Conservation (phyloP, 2,113 vertebrate species). For the Ophthalmolycus amberensis region DNA sequence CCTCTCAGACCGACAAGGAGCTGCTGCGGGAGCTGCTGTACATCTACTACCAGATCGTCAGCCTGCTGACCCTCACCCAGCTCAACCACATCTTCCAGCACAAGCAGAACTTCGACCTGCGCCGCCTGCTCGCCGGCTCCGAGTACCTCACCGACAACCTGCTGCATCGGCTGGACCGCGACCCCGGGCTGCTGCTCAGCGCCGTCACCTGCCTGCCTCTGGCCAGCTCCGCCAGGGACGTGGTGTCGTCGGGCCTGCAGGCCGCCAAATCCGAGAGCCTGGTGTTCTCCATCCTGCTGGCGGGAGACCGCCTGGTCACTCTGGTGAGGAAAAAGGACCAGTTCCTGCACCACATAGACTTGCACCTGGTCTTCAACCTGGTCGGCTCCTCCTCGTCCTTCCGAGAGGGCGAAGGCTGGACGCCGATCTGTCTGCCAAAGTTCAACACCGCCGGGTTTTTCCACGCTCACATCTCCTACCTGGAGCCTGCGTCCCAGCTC, state of each 20-base stretch:
- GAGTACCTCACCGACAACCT: slow-evolving; percentile 96
- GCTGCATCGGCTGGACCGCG: slow-evolving; percentile 90
- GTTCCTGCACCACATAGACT: slow-evolving; percentile 95
- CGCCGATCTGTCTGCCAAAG: slow-evolving; percentile 96
- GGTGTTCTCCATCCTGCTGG: slow-evolving; percentile 96
- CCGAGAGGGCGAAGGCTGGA: slow-evolving; percentile 97
- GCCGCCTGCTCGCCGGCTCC: slow-evolving; percentile 92
- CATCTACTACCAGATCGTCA: slow-evolving; percentile 98
- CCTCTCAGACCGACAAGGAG: slow-evolving; percentile 92
- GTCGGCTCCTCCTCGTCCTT: slow-evolving; percentile 95
- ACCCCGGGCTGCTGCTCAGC: slow-evolving; percentile 94
- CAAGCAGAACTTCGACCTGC: slow-evolving; percentile 97
- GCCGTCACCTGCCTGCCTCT: slow-evolving; percentile 94
- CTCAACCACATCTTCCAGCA: slow-evolving; percentile 96
- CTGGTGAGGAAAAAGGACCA: slow-evolving; percentile 96
- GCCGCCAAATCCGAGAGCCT: slow-evolving; percentile 92
- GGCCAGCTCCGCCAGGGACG: slow-evolving; percentile 84
- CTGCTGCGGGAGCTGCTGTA: slow-evolving; percentile 95
- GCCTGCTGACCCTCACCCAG: slow-evolving; percentile 94
- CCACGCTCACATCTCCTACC: slow-evolving; percentile 96
- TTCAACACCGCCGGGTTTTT: slow-evolving; percentile 96
- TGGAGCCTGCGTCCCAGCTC: slow-evolving; percentile 90
- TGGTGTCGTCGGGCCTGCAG: slow-evolving; percentile 91
- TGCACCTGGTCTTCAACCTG: slow-evolving; percentile 97
- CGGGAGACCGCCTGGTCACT: slow-evolving; percentile 91